A percentile compares a stretch with the other conserved stretches of the same genome.
Evolutionary conservation across 2,797 vertebrate species (phyloP).

Genomic region (Glyptemys insculpta): DNA sequence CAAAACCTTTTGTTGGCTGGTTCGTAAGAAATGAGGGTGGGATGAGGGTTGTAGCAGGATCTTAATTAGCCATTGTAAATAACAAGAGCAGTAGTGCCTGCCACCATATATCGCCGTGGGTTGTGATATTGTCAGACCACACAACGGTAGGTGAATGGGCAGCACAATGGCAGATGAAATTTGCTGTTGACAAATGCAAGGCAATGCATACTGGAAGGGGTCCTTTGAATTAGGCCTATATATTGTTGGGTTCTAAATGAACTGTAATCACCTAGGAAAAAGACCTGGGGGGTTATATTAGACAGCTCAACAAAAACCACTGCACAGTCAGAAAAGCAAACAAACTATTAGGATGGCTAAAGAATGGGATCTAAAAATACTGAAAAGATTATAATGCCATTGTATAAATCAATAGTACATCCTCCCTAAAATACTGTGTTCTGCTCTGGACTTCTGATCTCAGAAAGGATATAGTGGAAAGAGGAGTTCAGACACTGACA

Average conservation of each 20-base stretch:
- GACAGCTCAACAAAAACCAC: neutral
- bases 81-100: slow-evolving; percentile 77
- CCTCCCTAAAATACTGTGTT: neutral
- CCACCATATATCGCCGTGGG: slow-evolving; percentile 81
- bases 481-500: slow-evolving; percentile 71
- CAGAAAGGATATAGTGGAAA: slow-evolving; percentile 68
- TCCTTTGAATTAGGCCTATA: neutral
- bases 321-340: slow-evolving; percentile 10
- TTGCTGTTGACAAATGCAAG: slow-evolving; percentile 52
- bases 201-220: neutral
- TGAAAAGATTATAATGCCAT: slow-evolving; percentile 11
- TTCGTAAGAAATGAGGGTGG: slow-evolving; percentile 79
- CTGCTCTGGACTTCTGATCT: slow-evolving; percentile 68
- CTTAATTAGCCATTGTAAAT: slow-evolving; percentile 83
- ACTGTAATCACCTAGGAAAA: slow-evolving; percentile 19
- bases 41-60: slow-evolving; percentile 80
- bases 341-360: slow-evolving; percentile 28
- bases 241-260: neutral
- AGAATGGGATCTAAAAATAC: slow-evolving; percentile 21
- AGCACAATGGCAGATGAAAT: slow-evolving; percentile 74
- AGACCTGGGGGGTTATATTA: neutral
- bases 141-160: slow-evolving; percentile 79
- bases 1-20: slow-evolving; percentile 82
- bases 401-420: slow-evolving; percentile 19
- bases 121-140: slow-evolving; percentile 80